phyloP scores from a whole-genome alignment of 2,888 invertebrate genomes.

The Sesamia inferens region DNA sequence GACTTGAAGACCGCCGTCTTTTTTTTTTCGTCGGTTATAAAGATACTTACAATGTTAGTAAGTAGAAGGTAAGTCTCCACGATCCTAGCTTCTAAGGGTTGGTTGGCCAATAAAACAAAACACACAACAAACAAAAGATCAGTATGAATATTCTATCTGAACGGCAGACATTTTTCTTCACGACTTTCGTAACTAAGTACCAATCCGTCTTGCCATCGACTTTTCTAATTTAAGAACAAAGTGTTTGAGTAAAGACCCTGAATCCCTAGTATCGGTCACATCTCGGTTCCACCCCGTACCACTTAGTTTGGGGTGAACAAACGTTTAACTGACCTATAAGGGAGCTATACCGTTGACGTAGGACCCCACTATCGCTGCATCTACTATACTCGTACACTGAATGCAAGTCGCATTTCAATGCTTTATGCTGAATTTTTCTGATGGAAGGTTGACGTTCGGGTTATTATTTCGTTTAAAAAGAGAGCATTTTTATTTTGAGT shows the following conservation, averaged over 20 bases:
- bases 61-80: background rate
- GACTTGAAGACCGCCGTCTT: no score
- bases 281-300: conserved; percentile 80
- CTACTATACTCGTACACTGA: conserved; percentile 68
- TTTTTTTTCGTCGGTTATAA: no score
- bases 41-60: background rate
- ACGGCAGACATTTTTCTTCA: conserved; percentile 14
- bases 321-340: conserved; percentile 84
- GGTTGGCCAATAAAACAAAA: background rate
- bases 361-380: conserved; percentile 71
- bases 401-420: conserved; percentile 78
- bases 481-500: conserved; percentile 33
- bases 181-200: conserved; percentile 5
- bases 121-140: background rate
- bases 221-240: conserved; percentile 72
- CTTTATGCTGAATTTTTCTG: conserved; percentile 75
- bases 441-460: conserved; percentile 71
- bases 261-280: conserved; percentile 79
- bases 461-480: conserved; percentile 64
- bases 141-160: background rate
- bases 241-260: conserved; percentile 61
- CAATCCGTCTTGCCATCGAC: conserved; percentile 57
- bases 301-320: conserved; percentile 77
- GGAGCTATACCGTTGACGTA: conserved; percentile 70
- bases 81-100: no score